These are phyloP conservation scores for Therioaphis trifolii DNA, from an alignment of 2,888 invertebrate genomes.

Conservation along the genomic window DNA sequence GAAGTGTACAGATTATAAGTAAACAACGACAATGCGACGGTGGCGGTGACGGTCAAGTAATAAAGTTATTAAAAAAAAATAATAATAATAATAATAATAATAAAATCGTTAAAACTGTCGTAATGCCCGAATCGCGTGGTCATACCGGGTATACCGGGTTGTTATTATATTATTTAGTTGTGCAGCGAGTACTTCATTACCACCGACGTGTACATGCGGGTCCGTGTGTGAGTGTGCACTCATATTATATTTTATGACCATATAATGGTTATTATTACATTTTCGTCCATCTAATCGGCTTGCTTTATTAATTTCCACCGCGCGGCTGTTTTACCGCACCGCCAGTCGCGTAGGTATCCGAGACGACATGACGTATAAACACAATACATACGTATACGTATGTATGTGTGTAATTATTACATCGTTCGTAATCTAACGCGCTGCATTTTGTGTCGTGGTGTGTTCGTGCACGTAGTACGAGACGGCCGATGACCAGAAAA, in stretches of 20 bases:
- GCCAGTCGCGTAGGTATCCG: neutral
- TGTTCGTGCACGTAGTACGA: neutral
- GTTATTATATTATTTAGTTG: slow-evolving; percentile 18
- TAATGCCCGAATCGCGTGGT: slow-evolving; percentile 44
- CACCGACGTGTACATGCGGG: neutral
- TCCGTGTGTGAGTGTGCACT: neutral
- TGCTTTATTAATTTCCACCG: slow-evolving; percentile 24
- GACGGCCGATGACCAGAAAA: neutral
- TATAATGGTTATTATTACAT: slow-evolving; percentile 18
- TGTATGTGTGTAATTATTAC: too few relatives aligned
- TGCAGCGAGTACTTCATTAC: slow-evolving; percentile 26
- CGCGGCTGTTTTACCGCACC: neutral
- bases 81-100: too few relatives aligned
- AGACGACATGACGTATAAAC: too few relatives aligned
- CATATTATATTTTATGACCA: neutral
- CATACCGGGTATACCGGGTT: slow-evolving; percentile 38
- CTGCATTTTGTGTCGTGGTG: neutral
- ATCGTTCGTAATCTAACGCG: too few relatives aligned
- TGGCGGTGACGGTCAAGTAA: neutral
- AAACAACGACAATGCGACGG: neutral
- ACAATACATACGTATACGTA: neutral
- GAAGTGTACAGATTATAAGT: neutral
- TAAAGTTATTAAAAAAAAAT: slow-evolving; percentile 42
- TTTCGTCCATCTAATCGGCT: slow-evolving; percentile 30
- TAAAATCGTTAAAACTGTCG: slow-evolving; percentile 40